Evolutionary conservation across 2,113 vertebrate genomes (phyloP), one percentile per base, ranked within the genome.

Genomic region (Plecotus auritus): DNA sequence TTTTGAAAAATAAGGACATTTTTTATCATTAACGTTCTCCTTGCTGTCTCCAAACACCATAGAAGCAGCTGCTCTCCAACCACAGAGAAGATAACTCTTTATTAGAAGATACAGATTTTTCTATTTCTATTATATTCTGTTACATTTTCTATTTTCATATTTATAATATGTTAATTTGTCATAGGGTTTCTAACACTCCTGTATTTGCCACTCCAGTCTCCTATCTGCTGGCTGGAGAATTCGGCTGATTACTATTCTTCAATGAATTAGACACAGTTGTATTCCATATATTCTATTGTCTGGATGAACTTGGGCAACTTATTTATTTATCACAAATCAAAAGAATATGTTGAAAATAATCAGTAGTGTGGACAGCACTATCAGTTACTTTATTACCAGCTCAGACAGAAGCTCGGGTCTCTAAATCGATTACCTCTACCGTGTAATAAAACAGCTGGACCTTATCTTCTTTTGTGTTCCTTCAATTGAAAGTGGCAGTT

Each of bases 401-500:
- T 78, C 30, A 45, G 6, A 12, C 23, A 64, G 45, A 13, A 81
- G 32, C 23, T 64, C 37, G 12, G 35, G 14, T 69, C 35, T 70
- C 20, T 61, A 56, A 78, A 20, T 42, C 37, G 20, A 18, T 59
- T 17, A n/a, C 5, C 32, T 42, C 35, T 20, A 20, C 26, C 26
- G 0, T 26, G 9, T 13, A 56, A 30, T 32, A 26, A 23, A 26
- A 20, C 18, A 13, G 6, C 35, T 14, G 66, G 23, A 32, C 42
- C 7, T 88, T 32, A 2, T 14, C 37, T 54, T 14, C 22, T 76
- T 51, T 85, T 17, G 4, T 22, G 72, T 20, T 64, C 40, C 9
- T 14, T 14, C n/a, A 37, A 3, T 4, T 23, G 26, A 13, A 11
- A 45, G 22, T 3, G 13, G 6, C 28, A 2, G 0, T 32, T 35